Percentiles rank a stretch among this genome's conserved stretches.
phyloP scores from a whole-genome alignment of 1,140 invertebrate genomes.

The Vollenhovia emeryi region DNA sequence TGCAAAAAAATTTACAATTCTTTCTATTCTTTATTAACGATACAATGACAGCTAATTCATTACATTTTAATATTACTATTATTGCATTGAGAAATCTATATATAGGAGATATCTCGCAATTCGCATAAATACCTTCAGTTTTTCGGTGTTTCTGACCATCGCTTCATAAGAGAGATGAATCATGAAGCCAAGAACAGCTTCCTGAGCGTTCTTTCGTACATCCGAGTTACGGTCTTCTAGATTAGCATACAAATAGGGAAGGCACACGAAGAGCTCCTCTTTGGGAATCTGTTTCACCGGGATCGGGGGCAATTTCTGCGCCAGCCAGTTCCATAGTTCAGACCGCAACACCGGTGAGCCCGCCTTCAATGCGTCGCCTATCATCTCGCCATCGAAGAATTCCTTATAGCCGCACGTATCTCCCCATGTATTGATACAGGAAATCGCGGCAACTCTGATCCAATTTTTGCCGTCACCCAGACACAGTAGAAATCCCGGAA shows the following conservation, averaged over 20 bases:
- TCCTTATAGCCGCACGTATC: constrained; percentile 92
- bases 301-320: constrained; percentile 91
- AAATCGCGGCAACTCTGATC: constrained; percentile 91
- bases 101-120: not conserved
- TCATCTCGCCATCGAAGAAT: constrained; percentile 95
- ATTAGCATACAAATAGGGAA: constrained; percentile 93
- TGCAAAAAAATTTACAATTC: constrained; percentile 76
- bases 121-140: constrained; percentile 89
- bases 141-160: constrained; percentile 92
- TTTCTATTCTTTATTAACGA: not conserved
- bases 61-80: not conserved
- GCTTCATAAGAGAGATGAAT: constrained; percentile 95
- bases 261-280: constrained; percentile 92
- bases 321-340: constrained; percentile 94
- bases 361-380: constrained; percentile 93
- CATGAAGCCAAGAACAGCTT: constrained; percentile 96
- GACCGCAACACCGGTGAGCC: constrained; percentile 93
- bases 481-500: constrained; percentile 93
- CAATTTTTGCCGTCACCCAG: constrained; percentile 90
- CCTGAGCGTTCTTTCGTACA: constrained; percentile 95
- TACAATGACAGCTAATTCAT: not conserved
- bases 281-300: constrained; percentile 90
- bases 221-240: constrained; percentile 96
- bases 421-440: constrained; percentile 93
- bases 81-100: not conserved